Base-by-base conservation (phyloP, 35 echinoderm and acorn worm species). In the Holothuria glaberrima region DNA sequence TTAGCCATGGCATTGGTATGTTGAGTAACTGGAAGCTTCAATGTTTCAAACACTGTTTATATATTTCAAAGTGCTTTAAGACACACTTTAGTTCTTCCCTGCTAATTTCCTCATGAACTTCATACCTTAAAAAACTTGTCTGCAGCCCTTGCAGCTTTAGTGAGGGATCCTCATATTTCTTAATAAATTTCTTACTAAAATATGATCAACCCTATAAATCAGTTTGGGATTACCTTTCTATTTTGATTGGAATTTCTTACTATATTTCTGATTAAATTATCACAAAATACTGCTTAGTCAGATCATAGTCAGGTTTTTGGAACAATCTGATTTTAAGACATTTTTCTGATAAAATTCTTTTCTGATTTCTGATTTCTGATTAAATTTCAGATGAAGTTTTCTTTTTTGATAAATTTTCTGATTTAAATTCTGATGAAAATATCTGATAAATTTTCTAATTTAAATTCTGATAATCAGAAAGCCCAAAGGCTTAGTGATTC, bases 351-450 rank as follows among this genome's bases (percentile, higher is more conserved):
- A 16, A 69, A 69, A 27, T n/a, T 69, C n/a, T n/a, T n/a, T n/a
- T n/a, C n/a, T n/a, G n/a, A n/a, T n/a, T n/a, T n/a, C n/a, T n/a
- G n/a, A n/a, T n/a, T 69, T 69, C 31, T 69, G 50, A 54, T 17
- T 54, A 54, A 54, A 54, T 54, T 54, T 54, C 50, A 26, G 66
- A 69, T 69, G 0, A 69, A 69, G 25, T n/a, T 69, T 69, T 69
- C 21, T 66, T 19, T 66, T 66, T 19, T 66, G 63, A 66, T 66
- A 66, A 66, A 66, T 66, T 66, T 66, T 66, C 63, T 66, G 63
- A 66, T 66, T 66, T 16, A 66, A 66, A 3, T 66, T 66, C 66
- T 69, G 66, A 69, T 69, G 66, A 69, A 69, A 69, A 69, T 69
- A 24, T 69, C 16, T 69, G 66, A 69, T 66, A 16, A 46, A n/a